These are phyloP conservation scores for Scaptomyza hsui DNA, from an alignment of 1,140 invertebrate genomes.

Conservation along the genomic window DNA sequence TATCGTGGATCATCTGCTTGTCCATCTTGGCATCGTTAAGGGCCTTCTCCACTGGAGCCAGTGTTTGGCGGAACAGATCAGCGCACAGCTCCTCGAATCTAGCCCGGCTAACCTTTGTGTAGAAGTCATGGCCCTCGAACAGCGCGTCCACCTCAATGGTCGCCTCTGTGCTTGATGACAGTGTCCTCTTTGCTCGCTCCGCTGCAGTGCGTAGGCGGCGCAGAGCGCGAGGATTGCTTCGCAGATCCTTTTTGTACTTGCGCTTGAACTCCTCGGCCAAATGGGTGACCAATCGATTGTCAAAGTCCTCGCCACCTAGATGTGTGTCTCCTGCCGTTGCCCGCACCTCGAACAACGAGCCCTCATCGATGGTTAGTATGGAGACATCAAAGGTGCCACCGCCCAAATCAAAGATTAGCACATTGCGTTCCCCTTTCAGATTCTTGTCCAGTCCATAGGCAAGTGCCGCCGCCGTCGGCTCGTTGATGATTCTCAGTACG, in stretches of 20 bases:
- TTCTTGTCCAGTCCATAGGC: slow-evolving; percentile 91
- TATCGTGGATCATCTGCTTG: slow-evolving; percentile 88
- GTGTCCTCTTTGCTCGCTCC: slow-evolving; percentile 88
- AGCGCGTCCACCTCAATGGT: slow-evolving; percentile 90
- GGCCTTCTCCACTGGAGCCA: slow-evolving; percentile 90
- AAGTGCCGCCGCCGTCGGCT: slow-evolving; percentile 90
- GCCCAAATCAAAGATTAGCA: slow-evolving; percentile 90
- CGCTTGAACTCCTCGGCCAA: slow-evolving; percentile 91
- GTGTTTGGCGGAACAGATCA: slow-evolving; percentile 90
- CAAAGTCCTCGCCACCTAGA: slow-evolving; percentile 90
- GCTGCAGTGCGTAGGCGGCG: slow-evolving; percentile 90
- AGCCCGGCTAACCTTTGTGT: slow-evolving; percentile 92
- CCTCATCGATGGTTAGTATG: slow-evolving; percentile 93
- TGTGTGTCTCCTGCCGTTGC: slow-evolving; percentile 91
- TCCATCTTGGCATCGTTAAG: slow-evolving; percentile 91
- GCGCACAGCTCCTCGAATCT: slow-evolving; percentile 94
- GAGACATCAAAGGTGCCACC: slow-evolving; percentile 94
- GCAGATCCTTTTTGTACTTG: slow-evolving; percentile 92
- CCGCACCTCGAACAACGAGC: slow-evolving; percentile 91
- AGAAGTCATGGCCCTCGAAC: slow-evolving; percentile 92
- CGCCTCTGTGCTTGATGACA: slow-evolving; percentile 88
- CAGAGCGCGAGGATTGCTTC: slow-evolving; percentile 90
- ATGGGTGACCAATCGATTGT: slow-evolving; percentile 93
- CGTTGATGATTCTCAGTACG: slow-evolving; percentile 89
- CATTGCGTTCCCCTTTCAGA: slow-evolving; percentile 90